These are phyloP conservation scores for Allacma fusca DNA, from an alignment of 2,888 invertebrate species.

Conservation along the genomic window DNA sequence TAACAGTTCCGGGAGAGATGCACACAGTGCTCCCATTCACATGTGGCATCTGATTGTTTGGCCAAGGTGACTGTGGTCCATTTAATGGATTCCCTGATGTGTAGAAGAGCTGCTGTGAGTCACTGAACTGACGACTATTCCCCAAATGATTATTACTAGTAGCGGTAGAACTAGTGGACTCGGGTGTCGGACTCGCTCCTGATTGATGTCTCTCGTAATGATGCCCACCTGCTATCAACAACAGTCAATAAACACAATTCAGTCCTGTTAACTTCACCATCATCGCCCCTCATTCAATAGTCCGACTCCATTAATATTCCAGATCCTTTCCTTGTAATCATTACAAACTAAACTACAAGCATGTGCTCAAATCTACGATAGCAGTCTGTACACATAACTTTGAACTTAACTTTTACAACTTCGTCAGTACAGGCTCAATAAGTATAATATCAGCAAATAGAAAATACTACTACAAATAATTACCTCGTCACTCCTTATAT, in stretches of 20 bases:
- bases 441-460: too few relatives aligned
- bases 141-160: background rate
- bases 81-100: background rate
- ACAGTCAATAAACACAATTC: constrained; percentile 18
- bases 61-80: constrained; percentile 28
- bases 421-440: too few relatives aligned
- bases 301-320: background rate
- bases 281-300: background rate
- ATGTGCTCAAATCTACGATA: too few relatives aligned
- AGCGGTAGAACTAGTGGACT: constrained; percentile 27
- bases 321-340: background rate
- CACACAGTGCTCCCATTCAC: constrained; percentile 49
- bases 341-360: too few relatives aligned
- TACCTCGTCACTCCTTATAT: too few relatives aligned
- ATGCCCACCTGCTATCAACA: constrained; percentile 52
- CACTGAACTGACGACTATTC: constrained; percentile 53
- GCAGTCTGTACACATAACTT: too few relatives aligned
- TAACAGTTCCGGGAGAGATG: constrained; percentile 60
- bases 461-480: too few relatives aligned
- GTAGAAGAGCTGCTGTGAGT: constrained; percentile 45
- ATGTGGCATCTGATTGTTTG: constrained; percentile 1
- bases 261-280: constrained; percentile 25
- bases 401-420: too few relatives aligned
- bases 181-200: constrained; percentile 34
- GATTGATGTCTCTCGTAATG: constrained; percentile 60